phyloP scores from a whole-genome alignment of 2,888 invertebrate species.

The Agrilus mali region DNA sequence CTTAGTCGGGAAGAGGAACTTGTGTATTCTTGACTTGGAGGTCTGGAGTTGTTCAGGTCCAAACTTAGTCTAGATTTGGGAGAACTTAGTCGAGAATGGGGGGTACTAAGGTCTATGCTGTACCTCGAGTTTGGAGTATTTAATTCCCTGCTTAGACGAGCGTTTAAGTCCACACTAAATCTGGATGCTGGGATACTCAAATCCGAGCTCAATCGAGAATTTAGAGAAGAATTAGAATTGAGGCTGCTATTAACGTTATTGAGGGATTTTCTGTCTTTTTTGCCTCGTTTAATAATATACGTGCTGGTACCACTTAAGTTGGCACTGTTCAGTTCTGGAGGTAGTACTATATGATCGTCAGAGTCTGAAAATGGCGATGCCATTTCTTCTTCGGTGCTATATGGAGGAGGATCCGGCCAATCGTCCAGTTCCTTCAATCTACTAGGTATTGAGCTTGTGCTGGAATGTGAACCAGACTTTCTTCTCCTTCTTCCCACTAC shows the following conservation, averaged over 20 bases:
- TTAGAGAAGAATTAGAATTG: constrained; percentile 43
- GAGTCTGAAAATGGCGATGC: constrained; percentile 59
- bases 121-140: constrained; percentile 52
- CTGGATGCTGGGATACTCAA: constrained; percentile 46
- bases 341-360: constrained; percentile 29
- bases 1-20: constrained; percentile 29
- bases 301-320: constrained; percentile 55
- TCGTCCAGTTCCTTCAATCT: constrained; percentile 54
- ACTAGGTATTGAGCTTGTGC: constrained; percentile 61
- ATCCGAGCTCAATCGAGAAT: constrained; percentile 50
- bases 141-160: constrained; percentile 43
- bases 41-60: constrained; percentile 42
- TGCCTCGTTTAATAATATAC: constrained; percentile 68
- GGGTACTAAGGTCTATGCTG: constrained; percentile 53
- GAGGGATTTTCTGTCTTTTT: constrained; percentile 53
- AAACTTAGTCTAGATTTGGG: constrained; percentile 48
- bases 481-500: constrained; percentile 24
- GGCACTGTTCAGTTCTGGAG: constrained; percentile 27
- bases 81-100: constrained; percentile 42
- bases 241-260: constrained; percentile 43
- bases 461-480: constrained; percentile 42
- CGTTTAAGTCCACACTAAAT: constrained; percentile 42
- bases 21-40: constrained; percentile 26
- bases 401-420: constrained; percentile 63
- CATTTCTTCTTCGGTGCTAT: constrained; percentile 52